A percentile compares a stretch with the other conserved stretches of the same genome.
phyloP scores from a whole-genome alignment of 1,140 invertebrate genomes.

The Anastrepha obliqua region DNA sequence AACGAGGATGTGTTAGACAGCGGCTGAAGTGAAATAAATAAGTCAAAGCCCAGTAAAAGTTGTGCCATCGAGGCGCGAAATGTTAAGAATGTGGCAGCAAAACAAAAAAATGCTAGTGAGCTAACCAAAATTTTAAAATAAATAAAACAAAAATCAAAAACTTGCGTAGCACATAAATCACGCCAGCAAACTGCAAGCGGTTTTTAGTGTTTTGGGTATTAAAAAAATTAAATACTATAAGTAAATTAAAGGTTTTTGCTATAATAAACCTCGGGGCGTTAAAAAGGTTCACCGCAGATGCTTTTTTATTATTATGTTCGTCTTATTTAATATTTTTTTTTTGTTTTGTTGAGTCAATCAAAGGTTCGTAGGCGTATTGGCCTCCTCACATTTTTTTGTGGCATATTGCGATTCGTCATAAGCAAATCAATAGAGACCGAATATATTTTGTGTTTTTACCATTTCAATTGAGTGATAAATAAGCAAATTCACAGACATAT shows the following conservation, averaged over 20 bases:
- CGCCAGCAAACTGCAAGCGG: neutral
- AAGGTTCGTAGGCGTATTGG: neutral
- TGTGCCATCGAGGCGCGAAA: neutral
- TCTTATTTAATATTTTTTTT: no score
- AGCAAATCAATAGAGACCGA: constrained; percentile 24
- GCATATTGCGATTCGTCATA: constrained; percentile 36
- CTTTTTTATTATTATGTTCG: neutral
- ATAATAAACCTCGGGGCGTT: constrained; percentile 17
- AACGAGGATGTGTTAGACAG: neutral
- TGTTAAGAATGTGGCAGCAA: neutral
- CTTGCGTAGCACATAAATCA: constrained; percentile 30
- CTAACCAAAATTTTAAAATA: neutral
- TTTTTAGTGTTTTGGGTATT: neutral
- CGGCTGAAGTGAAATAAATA: neutral
- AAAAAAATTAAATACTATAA: neutral
- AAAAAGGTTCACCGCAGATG: constrained; percentile 3
- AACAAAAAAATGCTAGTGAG: neutral
- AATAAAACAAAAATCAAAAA: neutral
- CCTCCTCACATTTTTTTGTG: neutral
- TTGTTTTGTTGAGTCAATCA: neutral
- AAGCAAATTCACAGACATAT: neutral
- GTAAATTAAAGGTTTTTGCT: constrained; percentile 47
- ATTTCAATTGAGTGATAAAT: neutral
- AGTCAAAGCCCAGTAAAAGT: neutral
- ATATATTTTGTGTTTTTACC: neutral